These are phyloP conservation scores for Ictidomys tridecemlineatus DNA, from an alignment of 2,113 vertebrate species.

Conservation along the genomic window DNA sequence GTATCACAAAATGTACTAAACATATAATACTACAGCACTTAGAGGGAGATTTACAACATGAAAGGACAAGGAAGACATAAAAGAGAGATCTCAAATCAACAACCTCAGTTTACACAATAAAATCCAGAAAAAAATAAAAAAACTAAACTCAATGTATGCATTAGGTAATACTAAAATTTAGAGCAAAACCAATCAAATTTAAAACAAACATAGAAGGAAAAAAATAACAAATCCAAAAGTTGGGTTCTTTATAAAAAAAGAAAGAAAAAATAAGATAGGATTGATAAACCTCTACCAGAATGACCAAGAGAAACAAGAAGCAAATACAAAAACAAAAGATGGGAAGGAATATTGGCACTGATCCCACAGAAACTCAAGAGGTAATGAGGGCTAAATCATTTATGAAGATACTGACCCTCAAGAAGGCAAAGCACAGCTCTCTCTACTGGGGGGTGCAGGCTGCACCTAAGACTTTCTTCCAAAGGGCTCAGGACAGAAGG, in stretches of 20 bases:
- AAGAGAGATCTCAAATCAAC: background rate
- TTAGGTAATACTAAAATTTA: background rate
- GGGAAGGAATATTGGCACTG: background rate
- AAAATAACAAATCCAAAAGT: background rate
- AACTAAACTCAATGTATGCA: background rate
- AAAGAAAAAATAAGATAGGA: background rate
- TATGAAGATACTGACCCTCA: background rate
- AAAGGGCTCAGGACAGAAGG: background rate
- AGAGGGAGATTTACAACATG: background rate
- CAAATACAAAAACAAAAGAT: background rate
- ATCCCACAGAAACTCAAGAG: background rate
- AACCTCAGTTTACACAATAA: background rate
- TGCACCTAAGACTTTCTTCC: too few species aligned
- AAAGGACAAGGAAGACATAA: background rate
- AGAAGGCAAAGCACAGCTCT: too few species aligned
- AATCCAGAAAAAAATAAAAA: background rate
- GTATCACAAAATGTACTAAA: background rate
- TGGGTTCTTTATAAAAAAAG: background rate
- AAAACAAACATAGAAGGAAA: background rate
- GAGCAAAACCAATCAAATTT: background rate
- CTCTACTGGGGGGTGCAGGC: too few species aligned
- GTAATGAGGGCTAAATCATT: background rate
- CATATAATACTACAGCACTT: background rate
- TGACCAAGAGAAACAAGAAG: background rate
- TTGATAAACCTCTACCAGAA: background rate